Conservation (phyloP, 23 tunicate species). For the Halocynthia roretzi region DNA sequence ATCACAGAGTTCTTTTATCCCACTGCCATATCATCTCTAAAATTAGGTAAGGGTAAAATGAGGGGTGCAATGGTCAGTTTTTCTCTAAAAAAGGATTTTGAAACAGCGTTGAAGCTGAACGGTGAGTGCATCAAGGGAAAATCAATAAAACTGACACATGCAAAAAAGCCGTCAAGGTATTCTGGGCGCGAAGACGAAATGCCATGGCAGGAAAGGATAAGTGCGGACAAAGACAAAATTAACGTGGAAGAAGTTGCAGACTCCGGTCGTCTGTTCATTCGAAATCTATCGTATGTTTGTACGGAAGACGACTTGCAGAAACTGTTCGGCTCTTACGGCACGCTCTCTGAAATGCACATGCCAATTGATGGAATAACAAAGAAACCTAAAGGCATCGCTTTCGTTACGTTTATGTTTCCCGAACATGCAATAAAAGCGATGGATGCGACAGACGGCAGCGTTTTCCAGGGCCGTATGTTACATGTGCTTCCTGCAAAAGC, state of each 20-base stretch:
- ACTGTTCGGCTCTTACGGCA: slow-evolving; percentile 49
- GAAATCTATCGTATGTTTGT: slow-evolving; percentile 69
- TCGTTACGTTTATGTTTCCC: slow-evolving; percentile 69
- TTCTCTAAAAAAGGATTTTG: slow-evolving; percentile 22
- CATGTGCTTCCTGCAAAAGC: slow-evolving; percentile 81
- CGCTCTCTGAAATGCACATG: slow-evolving; percentile 47
- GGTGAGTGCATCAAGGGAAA: slow-evolving; percentile 54
- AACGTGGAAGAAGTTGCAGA: slow-evolving; percentile 71
- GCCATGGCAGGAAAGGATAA: slow-evolving; percentile 41
- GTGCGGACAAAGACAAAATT: slow-evolving; percentile 29
- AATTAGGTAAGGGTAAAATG: slow-evolving; percentile 16
- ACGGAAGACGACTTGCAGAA: slow-evolving; percentile 73
- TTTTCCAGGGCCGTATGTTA: slow-evolving; percentile 85
- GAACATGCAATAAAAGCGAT: slow-evolving; percentile 68
- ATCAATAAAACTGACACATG: not conserved
- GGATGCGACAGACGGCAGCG: slow-evolving; percentile 66
- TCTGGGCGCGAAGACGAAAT: not conserved
- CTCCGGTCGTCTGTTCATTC: slow-evolving; percentile 75
- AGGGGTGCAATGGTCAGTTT: slow-evolving; percentile 32
- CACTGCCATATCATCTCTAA: not conserved
- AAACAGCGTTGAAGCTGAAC: slow-evolving; percentile 34
- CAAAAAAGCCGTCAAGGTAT: not conserved
- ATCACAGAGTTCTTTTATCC: slow-evolving; percentile 65
- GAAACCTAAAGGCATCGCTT: slow-evolving; percentile 72
- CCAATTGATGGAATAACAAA: slow-evolving; percentile 49